Evolutionary conservation across 2,888 invertebrate genomes (phyloP).

Genomic region (Empis livida): DNA sequence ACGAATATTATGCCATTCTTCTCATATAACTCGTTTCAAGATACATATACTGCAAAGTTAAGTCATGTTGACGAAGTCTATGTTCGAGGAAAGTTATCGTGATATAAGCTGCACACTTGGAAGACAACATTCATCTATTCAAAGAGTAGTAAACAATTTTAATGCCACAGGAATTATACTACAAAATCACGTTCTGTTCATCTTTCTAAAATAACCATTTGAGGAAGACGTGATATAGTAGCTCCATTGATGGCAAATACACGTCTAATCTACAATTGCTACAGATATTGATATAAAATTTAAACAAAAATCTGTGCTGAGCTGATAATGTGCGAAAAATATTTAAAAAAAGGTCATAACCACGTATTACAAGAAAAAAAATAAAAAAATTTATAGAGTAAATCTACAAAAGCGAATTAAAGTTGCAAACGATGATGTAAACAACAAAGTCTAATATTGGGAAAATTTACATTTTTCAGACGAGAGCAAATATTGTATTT

Average conservation of each 20-base stretch:
- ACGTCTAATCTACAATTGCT: slow-evolving; percentile 2
- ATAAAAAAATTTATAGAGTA: background rate
- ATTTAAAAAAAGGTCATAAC: slow-evolving; percentile 2
- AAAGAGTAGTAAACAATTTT: slow-evolving; percentile 8
- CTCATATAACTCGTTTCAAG: no score
- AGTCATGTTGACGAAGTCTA: no score
- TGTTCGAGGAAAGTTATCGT: background rate
- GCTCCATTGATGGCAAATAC: slow-evolving; percentile 3
- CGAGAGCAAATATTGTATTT: slow-evolving; percentile 8
- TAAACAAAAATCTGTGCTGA: background rate
- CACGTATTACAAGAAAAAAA: background rate
- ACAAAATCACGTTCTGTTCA: slow-evolving; percentile 7
- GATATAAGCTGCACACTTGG: slow-evolving; percentile 1
- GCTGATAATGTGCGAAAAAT: slow-evolving; percentile 2
- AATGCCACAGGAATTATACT: slow-evolving; percentile 4
- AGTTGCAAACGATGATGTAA: background rate
- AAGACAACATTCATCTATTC: slow-evolving; percentile 2
- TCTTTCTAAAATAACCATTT: slow-evolving; percentile 2
- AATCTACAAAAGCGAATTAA: background rate
- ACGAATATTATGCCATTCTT: no score
- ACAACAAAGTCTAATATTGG: background rate
- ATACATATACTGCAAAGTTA: no score
- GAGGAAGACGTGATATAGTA: slow-evolving; percentile 4
- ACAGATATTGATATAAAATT: background rate
- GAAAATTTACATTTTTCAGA: slow-evolving; percentile 8